A percentile compares a stretch with the other conserved stretches of the same genome.
These are phyloP conservation scores for Verasper variegatus DNA, from an alignment of 2,113 vertebrate species.

Conservation along the genomic window DNA sequence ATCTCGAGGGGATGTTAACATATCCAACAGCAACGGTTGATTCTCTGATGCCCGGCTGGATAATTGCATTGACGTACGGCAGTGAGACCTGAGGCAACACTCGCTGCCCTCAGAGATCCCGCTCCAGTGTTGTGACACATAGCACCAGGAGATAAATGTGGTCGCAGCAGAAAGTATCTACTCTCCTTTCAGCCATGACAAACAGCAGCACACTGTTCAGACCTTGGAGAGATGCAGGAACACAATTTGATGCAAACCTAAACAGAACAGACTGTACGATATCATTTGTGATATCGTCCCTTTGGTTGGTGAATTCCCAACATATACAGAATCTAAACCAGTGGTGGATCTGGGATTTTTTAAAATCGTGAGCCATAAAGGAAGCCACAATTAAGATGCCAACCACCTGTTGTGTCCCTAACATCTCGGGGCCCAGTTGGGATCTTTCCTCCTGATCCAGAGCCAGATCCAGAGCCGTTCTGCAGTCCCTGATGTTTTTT, in stretches of 20 bases:
- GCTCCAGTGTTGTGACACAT: background rate
- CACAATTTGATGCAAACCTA: background rate
- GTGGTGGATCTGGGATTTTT: no score
- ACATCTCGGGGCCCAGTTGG: no score
- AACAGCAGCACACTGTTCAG: background rate
- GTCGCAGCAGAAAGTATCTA: background rate
- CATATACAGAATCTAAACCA: no score
- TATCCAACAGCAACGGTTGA: background rate
- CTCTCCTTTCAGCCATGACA: conserved; percentile 5
- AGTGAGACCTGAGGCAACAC: background rate
- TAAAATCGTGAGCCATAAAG: no score
- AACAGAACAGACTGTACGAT: background rate
- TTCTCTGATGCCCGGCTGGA: background rate
- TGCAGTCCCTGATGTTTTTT: no score
- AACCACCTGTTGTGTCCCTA: no score
- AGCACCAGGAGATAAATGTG: background rate
- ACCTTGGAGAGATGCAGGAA: background rate
- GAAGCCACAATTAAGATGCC: no score
- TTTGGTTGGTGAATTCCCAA: no score
- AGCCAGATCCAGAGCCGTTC: no score
- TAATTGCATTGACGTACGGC: background rate
- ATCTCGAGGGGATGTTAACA: background rate
- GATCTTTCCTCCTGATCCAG: no score
- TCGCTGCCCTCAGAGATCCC: background rate
- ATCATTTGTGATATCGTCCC: no score